phyloP scores from a whole-genome alignment of 2,888 invertebrate genomes.

The Spisula solida region DNA sequence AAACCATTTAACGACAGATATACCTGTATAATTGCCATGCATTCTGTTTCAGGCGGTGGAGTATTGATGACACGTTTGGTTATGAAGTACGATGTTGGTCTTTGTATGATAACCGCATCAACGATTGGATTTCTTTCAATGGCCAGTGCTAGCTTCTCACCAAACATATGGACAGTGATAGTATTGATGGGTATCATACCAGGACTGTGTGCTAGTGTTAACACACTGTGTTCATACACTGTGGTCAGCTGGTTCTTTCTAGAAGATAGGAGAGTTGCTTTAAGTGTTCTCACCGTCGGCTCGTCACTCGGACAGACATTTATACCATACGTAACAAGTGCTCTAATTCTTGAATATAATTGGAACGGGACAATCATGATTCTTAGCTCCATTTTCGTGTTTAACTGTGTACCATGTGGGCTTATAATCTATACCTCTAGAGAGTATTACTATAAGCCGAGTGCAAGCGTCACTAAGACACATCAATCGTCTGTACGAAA shows the following conservation, averaged over 20 bases:
- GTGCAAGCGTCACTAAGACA: neutral
- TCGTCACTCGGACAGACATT: conserved; percentile 47
- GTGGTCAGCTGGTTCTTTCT: conserved; percentile 48
- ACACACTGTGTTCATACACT: conserved; percentile 35
- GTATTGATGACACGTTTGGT: conserved; percentile 48
- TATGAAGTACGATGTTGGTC: conserved; percentile 40
- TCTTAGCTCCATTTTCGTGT: conserved; percentile 29
- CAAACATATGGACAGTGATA: conserved; percentile 42
- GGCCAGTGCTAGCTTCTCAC: conserved; percentile 20
- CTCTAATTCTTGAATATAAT: conserved; percentile 43
- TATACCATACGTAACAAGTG: conserved; percentile 52
- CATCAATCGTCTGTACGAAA: neutral
- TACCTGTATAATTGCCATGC: too few relatives aligned
- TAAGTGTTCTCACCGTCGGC: conserved; percentile 55
- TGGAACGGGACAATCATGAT: conserved; percentile 60
- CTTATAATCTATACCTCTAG: conserved; percentile 34
- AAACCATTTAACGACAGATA: too few relatives aligned
- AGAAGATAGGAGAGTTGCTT: conserved; percentile 46
- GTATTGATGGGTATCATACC: conserved; percentile 49
- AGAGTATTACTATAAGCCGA: conserved; percentile 10
- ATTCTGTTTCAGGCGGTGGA: conserved; percentile 53
- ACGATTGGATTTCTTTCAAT: conserved; percentile 28
- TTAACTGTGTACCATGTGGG: conserved; percentile 57
- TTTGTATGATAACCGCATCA: conserved; percentile 40
- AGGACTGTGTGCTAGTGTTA: conserved; percentile 48